phyloP scores from a whole-genome alignment of 2,113 vertebrate genomes.

The Rhombomys opimus region DNA sequence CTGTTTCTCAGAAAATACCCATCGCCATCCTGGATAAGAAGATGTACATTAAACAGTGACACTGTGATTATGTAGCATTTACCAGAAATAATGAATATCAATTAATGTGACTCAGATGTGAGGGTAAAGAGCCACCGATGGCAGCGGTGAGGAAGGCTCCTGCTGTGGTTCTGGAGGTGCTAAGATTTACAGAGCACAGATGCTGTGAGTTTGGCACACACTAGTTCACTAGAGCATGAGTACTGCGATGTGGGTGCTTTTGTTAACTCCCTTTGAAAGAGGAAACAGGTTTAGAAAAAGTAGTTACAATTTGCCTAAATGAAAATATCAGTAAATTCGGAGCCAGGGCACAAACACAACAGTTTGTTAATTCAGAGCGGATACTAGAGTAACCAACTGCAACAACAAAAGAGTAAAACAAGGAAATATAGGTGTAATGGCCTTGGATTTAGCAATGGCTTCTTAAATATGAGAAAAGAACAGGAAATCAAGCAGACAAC shows the following conservation, averaged over 20 bases:
- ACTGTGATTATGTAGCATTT: constrained; percentile 20
- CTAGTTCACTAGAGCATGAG: background rate
- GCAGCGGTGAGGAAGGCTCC: background rate
- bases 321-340: background rate
- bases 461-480: constrained; percentile 1
- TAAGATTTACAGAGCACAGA: background rate
- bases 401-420: background rate
- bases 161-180: background rate
- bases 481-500: background rate
- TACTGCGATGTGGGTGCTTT: background rate
- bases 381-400: background rate
- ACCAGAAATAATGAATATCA: constrained; percentile 43
- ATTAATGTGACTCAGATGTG: background rate
- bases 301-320: background rate
- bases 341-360: background rate
- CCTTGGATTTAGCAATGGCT: background rate
- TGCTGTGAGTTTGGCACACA: constrained; percentile 27
- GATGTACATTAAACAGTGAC: constrained; percentile 25
- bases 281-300: constrained; percentile 53
- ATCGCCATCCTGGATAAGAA: constrained; percentile 52
- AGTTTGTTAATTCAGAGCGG: background rate
- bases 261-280: constrained; percentile 47
- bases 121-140: background rate
- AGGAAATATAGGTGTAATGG: background rate
- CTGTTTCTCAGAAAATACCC: constrained; percentile 52